phyloP scores from a whole-genome alignment of 2,797 vertebrate genomes.

The Darevskia mixta region DNA sequence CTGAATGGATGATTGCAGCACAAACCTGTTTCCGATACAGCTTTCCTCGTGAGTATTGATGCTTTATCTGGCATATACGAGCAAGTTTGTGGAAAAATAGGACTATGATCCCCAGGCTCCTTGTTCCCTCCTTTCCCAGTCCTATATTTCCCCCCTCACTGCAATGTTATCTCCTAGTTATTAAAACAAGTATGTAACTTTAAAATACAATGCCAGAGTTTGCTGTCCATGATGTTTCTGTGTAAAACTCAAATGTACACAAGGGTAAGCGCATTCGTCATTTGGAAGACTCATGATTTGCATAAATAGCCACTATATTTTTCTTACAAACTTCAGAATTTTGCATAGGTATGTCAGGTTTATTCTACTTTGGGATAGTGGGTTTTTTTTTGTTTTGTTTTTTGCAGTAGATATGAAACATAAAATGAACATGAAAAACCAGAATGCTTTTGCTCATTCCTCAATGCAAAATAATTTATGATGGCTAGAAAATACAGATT shows the following conservation, averaged over 20 bases:
- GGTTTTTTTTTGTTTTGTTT: background rate
- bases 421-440: constrained; percentile 22
- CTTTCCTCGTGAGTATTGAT: constrained; percentile 89
- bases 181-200: background rate
- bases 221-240: background rate
- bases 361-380: background rate
- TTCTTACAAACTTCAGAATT: background rate
- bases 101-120: too few relatives aligned
- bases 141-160: too few relatives aligned
- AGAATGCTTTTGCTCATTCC: constrained; percentile 15
- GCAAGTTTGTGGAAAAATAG: background rate
- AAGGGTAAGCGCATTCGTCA: background rate
- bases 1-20: constrained; percentile 96
- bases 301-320: background rate
- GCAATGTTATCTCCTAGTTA: too few relatives aligned
- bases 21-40: constrained; percentile 95
- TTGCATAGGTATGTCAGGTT: background rate
- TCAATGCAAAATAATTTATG: background rate
- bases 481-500: background rate
- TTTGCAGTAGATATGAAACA: background rate
- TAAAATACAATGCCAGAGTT: background rate
- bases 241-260: background rate
- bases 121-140: background rate
- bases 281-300: background rate
- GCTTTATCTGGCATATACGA: background rate